Evolutionary conservation across 2,888 invertebrate genomes (phyloP).

Genomic region (Uropetala carovei): DNA sequence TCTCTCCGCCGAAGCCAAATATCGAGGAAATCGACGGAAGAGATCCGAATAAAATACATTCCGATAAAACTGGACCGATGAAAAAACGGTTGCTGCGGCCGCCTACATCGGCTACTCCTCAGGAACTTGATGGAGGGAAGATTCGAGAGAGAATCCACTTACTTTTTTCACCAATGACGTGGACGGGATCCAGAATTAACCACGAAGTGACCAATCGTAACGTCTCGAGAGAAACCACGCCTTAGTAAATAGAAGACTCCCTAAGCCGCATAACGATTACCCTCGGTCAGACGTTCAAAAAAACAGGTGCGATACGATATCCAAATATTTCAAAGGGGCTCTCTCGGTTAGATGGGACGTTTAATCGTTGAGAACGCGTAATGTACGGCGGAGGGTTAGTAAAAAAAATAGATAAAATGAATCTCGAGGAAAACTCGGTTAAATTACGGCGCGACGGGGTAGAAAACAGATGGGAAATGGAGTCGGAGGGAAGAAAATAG

Average conservation of each 20-base stretch:
- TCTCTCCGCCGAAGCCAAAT: not conserved
- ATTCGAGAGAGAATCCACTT: conserved; percentile 23
- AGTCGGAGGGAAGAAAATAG: not conserved
- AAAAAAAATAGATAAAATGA: conserved; percentile 33
- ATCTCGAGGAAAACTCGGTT: not conserved
- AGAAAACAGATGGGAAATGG: not conserved
- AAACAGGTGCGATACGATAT: not conserved
- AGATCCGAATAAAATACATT: not conserved
- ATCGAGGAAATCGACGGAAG: not conserved
- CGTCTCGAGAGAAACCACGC: not conserved
- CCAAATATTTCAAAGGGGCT: not conserved
- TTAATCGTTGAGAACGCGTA: not conserved
- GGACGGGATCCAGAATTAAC: conserved; percentile 1
- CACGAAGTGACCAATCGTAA: conserved; percentile 35
- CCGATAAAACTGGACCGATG: conserved; percentile 60
- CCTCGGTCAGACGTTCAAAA: not conserved
- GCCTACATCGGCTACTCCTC: not conserved
- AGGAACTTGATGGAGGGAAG: conserved; percentile 43
- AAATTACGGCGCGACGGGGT: not conserved
- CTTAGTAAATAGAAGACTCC: not conserved
- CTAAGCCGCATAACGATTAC: not conserved
- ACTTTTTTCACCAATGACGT: conserved; percentile 38
- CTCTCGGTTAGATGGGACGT: not conserved
- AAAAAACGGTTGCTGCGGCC: not conserved
- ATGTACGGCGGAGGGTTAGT: not conserved